Conservation (phyloP, 1,140 invertebrate genomes). For the Dryas iulia region DNA sequence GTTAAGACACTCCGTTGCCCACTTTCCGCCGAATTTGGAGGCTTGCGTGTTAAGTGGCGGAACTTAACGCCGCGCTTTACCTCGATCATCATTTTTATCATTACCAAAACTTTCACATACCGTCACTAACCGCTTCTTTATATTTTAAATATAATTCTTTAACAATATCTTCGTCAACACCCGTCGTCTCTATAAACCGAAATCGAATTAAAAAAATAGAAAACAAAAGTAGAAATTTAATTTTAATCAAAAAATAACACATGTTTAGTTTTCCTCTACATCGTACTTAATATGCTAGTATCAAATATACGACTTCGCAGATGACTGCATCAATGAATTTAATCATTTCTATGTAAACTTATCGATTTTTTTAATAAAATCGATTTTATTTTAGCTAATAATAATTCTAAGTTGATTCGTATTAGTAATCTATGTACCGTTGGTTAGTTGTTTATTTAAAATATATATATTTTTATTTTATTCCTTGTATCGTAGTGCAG, state of each 20-base stretch:
- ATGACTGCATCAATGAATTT: constrained; percentile 44
- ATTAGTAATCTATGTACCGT: too few relatives aligned
- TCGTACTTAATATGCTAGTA: neutral
- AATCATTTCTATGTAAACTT: constrained; percentile 29
- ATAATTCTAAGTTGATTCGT: too few relatives aligned
- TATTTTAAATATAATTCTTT: constrained; percentile 45
- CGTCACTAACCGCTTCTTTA: constrained; percentile 40
- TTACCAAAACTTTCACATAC: constrained; percentile 24
- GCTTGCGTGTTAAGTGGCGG: too few relatives aligned
- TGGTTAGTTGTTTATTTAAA: too few relatives aligned
- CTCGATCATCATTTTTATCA: too few relatives aligned
- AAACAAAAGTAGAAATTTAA: neutral
- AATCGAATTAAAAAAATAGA: neutral
- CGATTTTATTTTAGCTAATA: too few relatives aligned
- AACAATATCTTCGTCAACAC: constrained; percentile 28
- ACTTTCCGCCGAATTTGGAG: too few relatives aligned
- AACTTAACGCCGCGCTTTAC: too few relatives aligned
- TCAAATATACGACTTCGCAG: constrained; percentile 28
- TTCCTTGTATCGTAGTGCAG: too few relatives aligned
- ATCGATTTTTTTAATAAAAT: neutral
- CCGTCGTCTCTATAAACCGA: neutral
- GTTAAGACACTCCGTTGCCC: too few relatives aligned
- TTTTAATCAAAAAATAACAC: neutral
- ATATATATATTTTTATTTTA: too few relatives aligned
- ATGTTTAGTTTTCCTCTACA: neutral